A percentile compares a stretch with the other conserved stretches of the same genome.
These are phyloP conservation scores for Aricia agestis DNA, from an alignment of 1,140 invertebrate species.

Conservation along the genomic window DNA sequence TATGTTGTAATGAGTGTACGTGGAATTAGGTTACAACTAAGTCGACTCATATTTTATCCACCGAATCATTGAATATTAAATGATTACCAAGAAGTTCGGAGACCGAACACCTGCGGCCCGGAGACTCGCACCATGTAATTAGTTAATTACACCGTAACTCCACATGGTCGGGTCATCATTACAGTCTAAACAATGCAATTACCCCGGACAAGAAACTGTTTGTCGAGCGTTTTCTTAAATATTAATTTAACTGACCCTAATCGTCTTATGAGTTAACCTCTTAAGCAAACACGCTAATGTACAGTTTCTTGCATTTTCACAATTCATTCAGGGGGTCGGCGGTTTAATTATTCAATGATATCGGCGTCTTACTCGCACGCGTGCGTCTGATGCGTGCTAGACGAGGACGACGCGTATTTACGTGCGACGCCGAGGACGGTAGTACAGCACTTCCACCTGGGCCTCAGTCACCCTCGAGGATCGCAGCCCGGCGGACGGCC, in stretches of 20 bases:
- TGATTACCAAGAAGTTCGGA: slow-evolving; percentile 4
- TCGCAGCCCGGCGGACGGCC: slow-evolving; percentile 49
- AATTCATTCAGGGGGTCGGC: slow-evolving; percentile 53
- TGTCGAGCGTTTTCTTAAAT: slow-evolving; percentile 39
- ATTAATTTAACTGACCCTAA: slow-evolving; percentile 54
- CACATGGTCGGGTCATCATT: not conserved
- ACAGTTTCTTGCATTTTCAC: slow-evolving; percentile 52
- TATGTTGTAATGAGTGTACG: not conserved
- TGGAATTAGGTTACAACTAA: slow-evolving; percentile 8
- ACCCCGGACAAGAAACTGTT: slow-evolving; percentile 25
- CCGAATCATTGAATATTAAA: slow-evolving; percentile 2
- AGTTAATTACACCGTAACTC: slow-evolving; percentile 4
- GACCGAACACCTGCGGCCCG: not conserved
- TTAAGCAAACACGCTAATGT: slow-evolving; percentile 48
- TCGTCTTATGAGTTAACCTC: slow-evolving; percentile 36
- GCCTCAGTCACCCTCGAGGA: slow-evolving; percentile 50
- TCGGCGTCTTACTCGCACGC: slow-evolving; percentile 25
- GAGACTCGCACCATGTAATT: slow-evolving; percentile 18
- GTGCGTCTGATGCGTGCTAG: slow-evolving; percentile 28
- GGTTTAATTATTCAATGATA: slow-evolving; percentile 64
- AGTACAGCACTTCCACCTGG: slow-evolving; percentile 19
- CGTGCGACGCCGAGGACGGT: slow-evolving; percentile 26
- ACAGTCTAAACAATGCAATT: slow-evolving; percentile 53
- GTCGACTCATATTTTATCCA: not conserved
- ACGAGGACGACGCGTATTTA: slow-evolving; percentile 34